phyloP scores from a whole-genome alignment of 1,140 invertebrate genomes.

The Ridgeia piscesae region DNA sequence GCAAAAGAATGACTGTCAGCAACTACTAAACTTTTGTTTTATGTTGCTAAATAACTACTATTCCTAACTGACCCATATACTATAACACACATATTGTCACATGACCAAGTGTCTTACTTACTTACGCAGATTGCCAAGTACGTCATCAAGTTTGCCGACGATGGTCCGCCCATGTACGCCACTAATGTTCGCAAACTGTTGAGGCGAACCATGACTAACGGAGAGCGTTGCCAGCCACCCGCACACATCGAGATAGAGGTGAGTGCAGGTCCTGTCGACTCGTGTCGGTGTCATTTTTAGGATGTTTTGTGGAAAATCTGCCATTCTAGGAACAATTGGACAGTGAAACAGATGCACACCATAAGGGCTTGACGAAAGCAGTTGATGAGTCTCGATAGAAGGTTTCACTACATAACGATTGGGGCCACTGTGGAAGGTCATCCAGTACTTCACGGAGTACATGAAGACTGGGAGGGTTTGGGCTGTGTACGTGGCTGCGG shows the following conservation, averaged over 20 bases:
- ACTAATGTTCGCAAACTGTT: slow-evolving; percentile 41
- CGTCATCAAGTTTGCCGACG: slow-evolving; percentile 36
- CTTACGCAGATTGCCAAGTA: neutral
- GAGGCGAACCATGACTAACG: slow-evolving; percentile 38
- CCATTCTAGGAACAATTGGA: too few species aligned
- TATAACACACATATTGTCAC: neutral
- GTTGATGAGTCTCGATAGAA: too few species aligned
- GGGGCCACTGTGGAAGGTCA: too few species aligned
- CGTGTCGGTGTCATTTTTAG: neutral
- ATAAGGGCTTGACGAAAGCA: too few species aligned
- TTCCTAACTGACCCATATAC: neutral
- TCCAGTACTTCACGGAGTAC: too few species aligned
- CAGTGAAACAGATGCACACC: too few species aligned
- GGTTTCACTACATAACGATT: too few species aligned
- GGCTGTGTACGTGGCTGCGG: too few species aligned
- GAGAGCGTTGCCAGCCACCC: slow-evolving; percentile 46
- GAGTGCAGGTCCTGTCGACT: neutral
- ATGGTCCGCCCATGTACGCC: slow-evolving; percentile 43
- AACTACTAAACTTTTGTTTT: neutral
- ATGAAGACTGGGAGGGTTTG: too few species aligned
- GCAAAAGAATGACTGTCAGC: neutral
- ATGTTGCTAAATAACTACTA: neutral
- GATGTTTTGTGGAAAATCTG: too few species aligned
- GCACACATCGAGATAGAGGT: slow-evolving; percentile 55
- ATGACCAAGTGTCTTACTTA: neutral